Evolutionary conservation across 2,888 invertebrate species (phyloP), one percentile per base, ranked within the genome.

Genomic region (Helleia helle): DNA sequence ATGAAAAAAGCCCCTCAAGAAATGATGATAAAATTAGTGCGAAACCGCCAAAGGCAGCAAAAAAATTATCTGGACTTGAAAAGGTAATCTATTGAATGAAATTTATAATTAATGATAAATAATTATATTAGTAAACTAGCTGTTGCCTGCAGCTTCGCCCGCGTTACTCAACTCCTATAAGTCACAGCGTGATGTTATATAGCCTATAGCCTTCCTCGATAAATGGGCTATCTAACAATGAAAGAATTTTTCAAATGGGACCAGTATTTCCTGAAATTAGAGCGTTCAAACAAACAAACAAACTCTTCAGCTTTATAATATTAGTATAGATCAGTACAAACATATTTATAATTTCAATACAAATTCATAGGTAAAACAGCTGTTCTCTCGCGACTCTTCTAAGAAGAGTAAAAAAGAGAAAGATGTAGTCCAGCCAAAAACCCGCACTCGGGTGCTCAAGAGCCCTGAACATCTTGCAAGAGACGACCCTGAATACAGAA

Each of bases 21-120:
- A 76, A 75, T 55, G 84, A 80, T 51, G 86, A 83, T 14, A 87
- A 83, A 67, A 59, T 86, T 46, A 86, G 81, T 72, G 75, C 83
- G 51, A 85, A 86, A 65, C 85, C 89, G 51, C 88, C 88, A 11
- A 89, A 89, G 60, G 86, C 86, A 36, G 80, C 86, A 42, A 91
- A 91, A 68, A 91, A 90, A 63, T 77, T 88, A 55, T 90, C 91
- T 70, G 88, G 91, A 58, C 87, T 92, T 55, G 91, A 91, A 71
- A 91, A 90, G 85, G 91, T 91, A 72, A 67, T 53, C 52, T 25
- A 27, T n/a, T n/a, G n/a, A n/a, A 2, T 9, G 26, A 26, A n/a
- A 26, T 34, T 9, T 14, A 24, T 26, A 2, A 4, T 17, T 17
- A 18, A 4, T 17, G 29, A 5, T 9, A 15, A 31, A 30, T 25